Conservation (phyloP, 2,797 vertebrate genomes). For the Rachycentron canadum region DNA sequence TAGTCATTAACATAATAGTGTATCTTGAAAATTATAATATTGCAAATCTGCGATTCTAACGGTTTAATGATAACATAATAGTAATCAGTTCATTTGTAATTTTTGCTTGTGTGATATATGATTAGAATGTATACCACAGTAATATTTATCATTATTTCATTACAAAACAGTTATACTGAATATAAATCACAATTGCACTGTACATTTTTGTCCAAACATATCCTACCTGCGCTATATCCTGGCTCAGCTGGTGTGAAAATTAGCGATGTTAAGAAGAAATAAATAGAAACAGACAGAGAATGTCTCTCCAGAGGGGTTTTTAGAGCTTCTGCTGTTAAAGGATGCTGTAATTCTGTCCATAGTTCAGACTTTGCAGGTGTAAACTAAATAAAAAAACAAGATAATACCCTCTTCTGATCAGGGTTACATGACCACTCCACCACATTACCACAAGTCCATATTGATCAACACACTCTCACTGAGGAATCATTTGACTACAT, state of each 20-base stretch:
- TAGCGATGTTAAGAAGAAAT: neutral
- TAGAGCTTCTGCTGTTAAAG: constrained; percentile 13
- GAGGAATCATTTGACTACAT: neutral
- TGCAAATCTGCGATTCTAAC: neutral
- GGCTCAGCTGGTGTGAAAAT: neutral
- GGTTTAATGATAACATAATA: neutral
- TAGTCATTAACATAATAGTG: neutral
- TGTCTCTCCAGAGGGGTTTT: neutral
- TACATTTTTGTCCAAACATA: neutral
- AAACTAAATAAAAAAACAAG: neutral
- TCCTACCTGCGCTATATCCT: neutral
- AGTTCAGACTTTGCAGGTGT: neutral
- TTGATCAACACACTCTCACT: neutral
- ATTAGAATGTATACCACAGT: neutral
- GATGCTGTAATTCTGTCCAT: constrained; percentile 1
- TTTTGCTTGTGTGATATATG: neutral
- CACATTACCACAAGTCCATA: neutral
- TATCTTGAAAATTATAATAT: neutral
- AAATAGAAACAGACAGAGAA: constrained; percentile 1
- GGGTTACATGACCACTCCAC: neutral
- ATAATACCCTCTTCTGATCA: neutral
- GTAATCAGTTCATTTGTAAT: neutral
- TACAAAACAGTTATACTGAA: neutral
- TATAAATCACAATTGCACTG: neutral
- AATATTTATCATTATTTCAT: neutral